A percentile compares a stretch with the other conserved stretches of the same genome.
Conservation (phyloP, 2,797 vertebrate species). For the Ctenopoma kingsleyae region DNA sequence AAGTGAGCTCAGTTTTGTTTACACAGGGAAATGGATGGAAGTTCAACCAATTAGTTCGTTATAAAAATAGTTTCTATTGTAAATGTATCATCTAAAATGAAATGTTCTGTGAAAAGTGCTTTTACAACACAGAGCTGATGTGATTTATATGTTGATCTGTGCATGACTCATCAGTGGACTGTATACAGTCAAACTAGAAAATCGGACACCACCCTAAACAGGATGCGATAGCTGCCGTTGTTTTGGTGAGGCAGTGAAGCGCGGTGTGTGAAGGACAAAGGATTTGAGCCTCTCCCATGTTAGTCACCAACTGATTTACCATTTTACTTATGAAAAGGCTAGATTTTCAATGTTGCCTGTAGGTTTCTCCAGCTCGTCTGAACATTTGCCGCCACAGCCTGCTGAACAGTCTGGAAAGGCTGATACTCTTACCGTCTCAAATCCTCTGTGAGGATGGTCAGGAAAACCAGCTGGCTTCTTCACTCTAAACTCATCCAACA, state of each 20-base stretch:
- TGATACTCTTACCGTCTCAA: constrained; percentile 87
- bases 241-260: background rate
- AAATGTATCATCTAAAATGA: background rate
- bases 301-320: background rate
- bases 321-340: background rate
- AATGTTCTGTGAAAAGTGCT: background rate
- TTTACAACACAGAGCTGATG: background rate
- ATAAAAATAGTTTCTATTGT: no score
- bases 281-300: background rate
- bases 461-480: constrained; percentile 89
- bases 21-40: background rate
- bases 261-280: background rate
- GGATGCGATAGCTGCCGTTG: background rate
- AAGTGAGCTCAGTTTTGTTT: background rate
- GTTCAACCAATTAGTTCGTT: background rate
- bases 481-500: constrained; percentile 90
- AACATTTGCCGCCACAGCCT: background rate
- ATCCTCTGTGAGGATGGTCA: constrained; percentile 91
- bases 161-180: background rate
- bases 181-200: background rate
- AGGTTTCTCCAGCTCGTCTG: background rate
- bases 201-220: background rate
- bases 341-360: background rate
- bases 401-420: background rate
- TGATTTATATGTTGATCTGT: background rate